Conservation (phyloP, 1,140 invertebrate genomes). For the Orius laevigatus region DNA sequence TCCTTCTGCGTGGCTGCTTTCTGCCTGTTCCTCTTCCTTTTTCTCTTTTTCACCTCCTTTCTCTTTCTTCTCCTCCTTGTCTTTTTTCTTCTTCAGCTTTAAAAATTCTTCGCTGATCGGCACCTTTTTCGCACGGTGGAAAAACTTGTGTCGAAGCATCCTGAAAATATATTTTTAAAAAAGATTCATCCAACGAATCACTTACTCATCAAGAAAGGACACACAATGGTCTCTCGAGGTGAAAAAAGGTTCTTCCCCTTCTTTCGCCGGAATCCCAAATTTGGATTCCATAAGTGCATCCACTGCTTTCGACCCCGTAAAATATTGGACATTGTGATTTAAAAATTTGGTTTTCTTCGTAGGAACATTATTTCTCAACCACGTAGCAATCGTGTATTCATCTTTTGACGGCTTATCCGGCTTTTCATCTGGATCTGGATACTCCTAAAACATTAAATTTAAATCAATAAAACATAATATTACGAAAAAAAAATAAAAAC, state of each 20-base stretch:
- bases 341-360: slow-evolving; percentile 90
- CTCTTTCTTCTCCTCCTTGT: slow-evolving; percentile 40
- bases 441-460: slow-evolving; percentile 34
- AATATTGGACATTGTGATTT: slow-evolving; percentile 92
- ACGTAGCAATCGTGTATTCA: slow-evolving; percentile 85
- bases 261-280: slow-evolving; percentile 50
- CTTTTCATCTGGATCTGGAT: slow-evolving; percentile 28
- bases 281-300: slow-evolving; percentile 83
- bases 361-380: slow-evolving; percentile 80
- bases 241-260: slow-evolving; percentile 59
- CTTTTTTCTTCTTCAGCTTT: slow-evolving; percentile 35
- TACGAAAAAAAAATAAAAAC: neutral
- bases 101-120: slow-evolving; percentile 58
- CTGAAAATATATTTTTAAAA: slow-evolving; percentile 23
- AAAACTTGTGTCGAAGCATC: slow-evolving; percentile 84
- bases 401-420: slow-evolving; percentile 70
- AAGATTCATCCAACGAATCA: slow-evolving; percentile 15
- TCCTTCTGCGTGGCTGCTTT: slow-evolving; percentile 35
- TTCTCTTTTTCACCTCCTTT: slow-evolving; percentile 35
- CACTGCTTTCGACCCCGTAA: slow-evolving; percentile 76
- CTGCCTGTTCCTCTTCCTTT: slow-evolving; percentile 29
- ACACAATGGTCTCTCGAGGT: slow-evolving; percentile 61
- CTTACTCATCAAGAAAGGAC: slow-evolving; percentile 55
- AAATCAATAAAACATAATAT: slow-evolving; percentile 16
- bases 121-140: slow-evolving; percentile 84